Conservation (phyloP, 2,797 vertebrate species). For the Cyprinella venusta region DNA sequence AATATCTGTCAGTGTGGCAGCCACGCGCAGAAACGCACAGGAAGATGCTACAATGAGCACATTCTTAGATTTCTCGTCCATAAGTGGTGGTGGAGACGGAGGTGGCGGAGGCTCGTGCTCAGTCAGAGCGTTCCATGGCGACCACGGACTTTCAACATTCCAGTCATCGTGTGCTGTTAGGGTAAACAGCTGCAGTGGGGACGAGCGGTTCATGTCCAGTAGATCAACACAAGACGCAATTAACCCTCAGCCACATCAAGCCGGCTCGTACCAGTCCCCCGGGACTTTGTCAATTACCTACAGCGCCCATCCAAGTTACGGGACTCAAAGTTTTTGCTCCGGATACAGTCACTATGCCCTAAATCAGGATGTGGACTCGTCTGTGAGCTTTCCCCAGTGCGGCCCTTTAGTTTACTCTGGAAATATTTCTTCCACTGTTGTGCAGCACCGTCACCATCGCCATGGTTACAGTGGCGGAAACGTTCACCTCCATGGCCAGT, state of each 20-base stretch:
- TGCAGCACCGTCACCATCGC: conserved; percentile 68
- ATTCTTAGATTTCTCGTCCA: conserved; percentile 93
- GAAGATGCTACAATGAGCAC: conserved; percentile 94
- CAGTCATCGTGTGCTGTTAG: conserved; percentile 89
- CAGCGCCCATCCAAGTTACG: conserved; percentile 84
- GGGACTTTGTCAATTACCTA: conserved; percentile 86
- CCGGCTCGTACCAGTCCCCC: conserved; percentile 85
- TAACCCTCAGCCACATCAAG: conserved; percentile 77
- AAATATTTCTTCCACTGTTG: conserved; percentile 87
- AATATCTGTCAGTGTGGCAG: conserved; percentile 70
- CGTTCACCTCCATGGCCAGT: conserved; percentile 79
- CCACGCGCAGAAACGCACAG: conserved; percentile 73
- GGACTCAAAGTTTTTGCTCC: conserved; percentile 87
- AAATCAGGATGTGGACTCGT: conserved; percentile 89
- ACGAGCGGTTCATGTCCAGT: conserved; percentile 89
- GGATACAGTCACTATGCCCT: conserved; percentile 89
- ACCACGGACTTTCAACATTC: conserved; percentile 95
- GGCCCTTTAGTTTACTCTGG: conserved; percentile 91
- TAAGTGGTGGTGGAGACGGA: conserved; percentile 85
- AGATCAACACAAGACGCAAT: conserved; percentile 85
- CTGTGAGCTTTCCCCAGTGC: conserved; percentile 86
- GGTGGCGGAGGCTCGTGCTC: conserved; percentile 87
- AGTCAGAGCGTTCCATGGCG: conserved; percentile 87
- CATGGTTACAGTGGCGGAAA: conserved; percentile 85
- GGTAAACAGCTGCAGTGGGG: conserved; percentile 86